Evolutionary conservation across 1,140 invertebrate species (phyloP).

Genomic region (Hydropsyche tenuis): DNA sequence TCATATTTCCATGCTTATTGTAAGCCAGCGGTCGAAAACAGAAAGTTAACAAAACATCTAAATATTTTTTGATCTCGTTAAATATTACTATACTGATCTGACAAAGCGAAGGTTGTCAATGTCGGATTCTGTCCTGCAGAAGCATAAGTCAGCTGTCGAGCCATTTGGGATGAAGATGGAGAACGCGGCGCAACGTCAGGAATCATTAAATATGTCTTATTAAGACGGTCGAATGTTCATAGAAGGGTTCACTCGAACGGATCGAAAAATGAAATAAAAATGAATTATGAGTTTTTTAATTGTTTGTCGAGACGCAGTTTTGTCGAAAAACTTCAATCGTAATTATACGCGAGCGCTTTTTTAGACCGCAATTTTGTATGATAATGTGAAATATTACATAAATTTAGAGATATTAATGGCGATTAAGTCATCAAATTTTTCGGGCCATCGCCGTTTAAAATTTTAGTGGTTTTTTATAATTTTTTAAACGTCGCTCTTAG

Average conservation of each 20-base stretch:
- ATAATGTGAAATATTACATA: slow-evolving; percentile 15
- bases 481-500: neutral
- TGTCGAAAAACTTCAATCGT: slow-evolving; percentile 15
- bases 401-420: neutral
- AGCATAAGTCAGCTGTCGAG: slow-evolving; percentile 31
- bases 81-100: too few relatives aligned
- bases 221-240: slow-evolving; percentile 11
- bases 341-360: slow-evolving; percentile 9
- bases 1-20: slow-evolving; percentile 1
- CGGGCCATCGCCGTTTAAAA: neutral
- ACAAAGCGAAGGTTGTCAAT: slow-evolving; percentile 5
- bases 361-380: neutral
- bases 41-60: neutral
- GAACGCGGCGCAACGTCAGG: slow-evolving; percentile 42
- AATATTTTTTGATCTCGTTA: neutral
- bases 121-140: slow-evolving; percentile 1
- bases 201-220: slow-evolving; percentile 47
- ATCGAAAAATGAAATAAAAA: slow-evolving; percentile 4
- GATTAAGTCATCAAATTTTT: slow-evolving; percentile 23
- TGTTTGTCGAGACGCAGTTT: slow-evolving; percentile 6
- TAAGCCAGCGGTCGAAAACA: neutral
- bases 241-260: slow-evolving; percentile 11
- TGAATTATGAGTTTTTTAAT: slow-evolving; percentile 3
- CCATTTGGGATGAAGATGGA: slow-evolving; percentile 39
- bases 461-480: neutral